phyloP scores from a whole-genome alignment of 2,888 invertebrate species.

The Laspeyria flexula region DNA sequence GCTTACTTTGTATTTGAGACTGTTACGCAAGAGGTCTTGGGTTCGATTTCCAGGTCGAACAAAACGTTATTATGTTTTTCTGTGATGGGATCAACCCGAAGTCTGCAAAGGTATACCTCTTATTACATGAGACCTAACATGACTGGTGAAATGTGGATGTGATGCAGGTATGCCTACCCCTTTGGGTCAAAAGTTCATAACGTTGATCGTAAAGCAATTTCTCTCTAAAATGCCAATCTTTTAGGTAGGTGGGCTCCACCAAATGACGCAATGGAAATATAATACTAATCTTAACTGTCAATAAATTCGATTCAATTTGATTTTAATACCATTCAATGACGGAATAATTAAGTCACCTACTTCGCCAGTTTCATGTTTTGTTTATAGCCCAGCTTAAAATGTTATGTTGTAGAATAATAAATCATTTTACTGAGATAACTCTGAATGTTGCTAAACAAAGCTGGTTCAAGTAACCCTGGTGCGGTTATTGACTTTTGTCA shows the following conservation, averaged over 20 bases:
- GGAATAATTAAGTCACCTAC: constrained; percentile 71
- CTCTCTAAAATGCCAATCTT: constrained; percentile 20
- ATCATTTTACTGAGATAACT: constrained; percentile 56
- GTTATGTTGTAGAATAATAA: constrained; percentile 63
- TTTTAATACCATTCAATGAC: constrained; percentile 62
- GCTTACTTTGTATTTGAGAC: no score
- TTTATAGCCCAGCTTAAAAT: constrained; percentile 67
- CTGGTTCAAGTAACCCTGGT: background rate
- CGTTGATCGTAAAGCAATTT: constrained; percentile 24
- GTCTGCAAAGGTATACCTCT: no score
- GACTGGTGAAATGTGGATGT: no score
- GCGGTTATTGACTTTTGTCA: background rate
- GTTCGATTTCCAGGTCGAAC: no score
- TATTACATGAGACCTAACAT: no score
- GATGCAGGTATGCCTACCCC: no score
- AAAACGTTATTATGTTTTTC: no score
- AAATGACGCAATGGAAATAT: constrained; percentile 36
- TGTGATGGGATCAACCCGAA: no score
- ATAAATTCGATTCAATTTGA: constrained; percentile 66
- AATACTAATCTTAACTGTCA: constrained; percentile 54
- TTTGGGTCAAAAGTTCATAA: no score
- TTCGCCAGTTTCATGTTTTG: constrained; percentile 60
- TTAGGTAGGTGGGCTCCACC: constrained; percentile 20
- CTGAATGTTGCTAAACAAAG: background rate
- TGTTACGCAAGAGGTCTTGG: no score